A percentile compares a stretch with the other conserved stretches of the same genome.
Conservation (phyloP, 2,888 invertebrate species). For the Hedya salicella region DNA sequence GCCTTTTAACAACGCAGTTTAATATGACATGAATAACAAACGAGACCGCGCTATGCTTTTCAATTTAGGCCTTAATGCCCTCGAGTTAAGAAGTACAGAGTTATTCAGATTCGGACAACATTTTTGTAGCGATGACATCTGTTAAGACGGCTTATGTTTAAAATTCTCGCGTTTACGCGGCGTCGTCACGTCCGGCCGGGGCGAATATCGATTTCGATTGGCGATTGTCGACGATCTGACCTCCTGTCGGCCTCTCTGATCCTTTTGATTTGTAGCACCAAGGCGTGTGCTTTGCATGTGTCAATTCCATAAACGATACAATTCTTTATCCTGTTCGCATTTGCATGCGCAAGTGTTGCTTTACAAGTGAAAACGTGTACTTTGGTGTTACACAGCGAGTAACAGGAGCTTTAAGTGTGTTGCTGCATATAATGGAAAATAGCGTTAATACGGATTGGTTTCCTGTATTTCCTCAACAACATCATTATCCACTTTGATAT, state of each 20-base stretch:
- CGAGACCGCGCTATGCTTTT: slow-evolving; percentile 49
- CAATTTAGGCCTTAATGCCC: slow-evolving; percentile 57
- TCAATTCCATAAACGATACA: slow-evolving; percentile 54
- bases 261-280: slow-evolving; percentile 77
- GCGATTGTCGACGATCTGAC: slow-evolving; percentile 74
- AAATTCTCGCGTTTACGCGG: slow-evolving; percentile 81
- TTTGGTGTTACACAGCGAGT: slow-evolving; percentile 15
- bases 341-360: slow-evolving; percentile 33
- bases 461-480: slow-evolving; percentile 22
- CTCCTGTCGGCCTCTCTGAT: slow-evolving; percentile 80
- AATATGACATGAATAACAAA: slow-evolving; percentile 77
- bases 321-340: slow-evolving; percentile 38
- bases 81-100: slow-evolving; percentile 54
- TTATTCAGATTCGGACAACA: slow-evolving; percentile 58
- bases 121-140: slow-evolving; percentile 74
- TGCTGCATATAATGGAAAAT: background rate
- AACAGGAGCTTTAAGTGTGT: slow-evolving; percentile 6
- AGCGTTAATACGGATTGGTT: slow-evolving; percentile 8
- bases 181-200: slow-evolving; percentile 77
- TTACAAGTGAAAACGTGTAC: slow-evolving; percentile 1
- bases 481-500: slow-evolving; percentile 27
- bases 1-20: slow-evolving; percentile 73
- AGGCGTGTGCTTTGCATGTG: slow-evolving; percentile 68
- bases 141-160: slow-evolving; percentile 70
- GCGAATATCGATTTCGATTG: slow-evolving; percentile 64